phyloP scores from a whole-genome alignment of 2,888 invertebrate genomes.

The Anthophora plumipes region DNA sequence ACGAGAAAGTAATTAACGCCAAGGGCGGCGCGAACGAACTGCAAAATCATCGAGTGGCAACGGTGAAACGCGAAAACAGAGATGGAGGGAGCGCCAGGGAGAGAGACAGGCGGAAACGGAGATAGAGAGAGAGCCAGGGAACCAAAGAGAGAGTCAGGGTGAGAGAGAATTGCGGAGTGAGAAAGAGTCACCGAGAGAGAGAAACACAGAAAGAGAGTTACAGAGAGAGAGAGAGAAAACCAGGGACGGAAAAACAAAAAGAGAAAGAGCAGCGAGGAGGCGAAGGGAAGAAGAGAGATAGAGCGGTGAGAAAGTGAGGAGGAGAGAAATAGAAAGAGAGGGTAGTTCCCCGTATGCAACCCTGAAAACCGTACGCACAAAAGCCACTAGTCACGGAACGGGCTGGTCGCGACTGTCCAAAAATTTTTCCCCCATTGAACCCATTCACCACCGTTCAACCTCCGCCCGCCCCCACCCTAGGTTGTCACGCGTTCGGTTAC shows the following conservation, averaged over 20 bases:
- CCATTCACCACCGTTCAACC: constrained; percentile 38
- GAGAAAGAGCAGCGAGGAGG: too few species aligned
- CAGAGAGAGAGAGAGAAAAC: too few species aligned
- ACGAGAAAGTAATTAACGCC: constrained; percentile 58
- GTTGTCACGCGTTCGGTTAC: constrained; percentile 62
- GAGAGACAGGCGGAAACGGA: background rate
- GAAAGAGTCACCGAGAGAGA: too few species aligned
- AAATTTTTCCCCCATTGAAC: constrained; percentile 63
- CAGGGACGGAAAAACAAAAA: too few species aligned
- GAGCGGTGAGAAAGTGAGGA: background rate
- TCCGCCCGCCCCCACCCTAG: too few species aligned
- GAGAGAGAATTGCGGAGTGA: too few species aligned
- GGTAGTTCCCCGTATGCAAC: constrained; percentile 24
- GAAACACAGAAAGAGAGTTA: too few species aligned
- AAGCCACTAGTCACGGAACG: constrained; percentile 19
- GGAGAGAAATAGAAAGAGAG: background rate
- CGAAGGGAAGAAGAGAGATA: background rate
- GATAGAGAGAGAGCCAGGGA: background rate
- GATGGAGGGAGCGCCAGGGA: background rate
- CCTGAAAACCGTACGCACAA: constrained; percentile 24
- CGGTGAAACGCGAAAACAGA: background rate
- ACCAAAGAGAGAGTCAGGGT: too few species aligned
- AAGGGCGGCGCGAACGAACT: constrained; percentile 19
- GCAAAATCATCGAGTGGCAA: constrained; percentile 47
- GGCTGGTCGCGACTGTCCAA: constrained; percentile 43